Evolutionary conservation across 2,797 vertebrate species (phyloP).

Genomic region (Sebastolobus alascanus): DNA sequence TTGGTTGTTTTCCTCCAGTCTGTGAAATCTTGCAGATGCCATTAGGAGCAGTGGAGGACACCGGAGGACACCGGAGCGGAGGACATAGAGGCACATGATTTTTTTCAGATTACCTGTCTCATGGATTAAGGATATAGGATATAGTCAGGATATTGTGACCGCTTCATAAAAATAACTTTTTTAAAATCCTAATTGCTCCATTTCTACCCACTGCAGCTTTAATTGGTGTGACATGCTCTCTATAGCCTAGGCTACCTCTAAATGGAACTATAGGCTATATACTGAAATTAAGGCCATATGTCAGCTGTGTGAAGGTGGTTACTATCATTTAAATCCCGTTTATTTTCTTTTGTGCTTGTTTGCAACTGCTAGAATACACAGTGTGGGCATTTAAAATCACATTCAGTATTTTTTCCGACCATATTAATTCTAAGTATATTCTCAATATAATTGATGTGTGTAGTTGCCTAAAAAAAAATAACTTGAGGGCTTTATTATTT

Average conservation of each 20-base stretch:
- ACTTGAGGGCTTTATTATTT: not conserved
- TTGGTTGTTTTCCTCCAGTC: rapidly evolving
- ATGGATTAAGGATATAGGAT: no score
- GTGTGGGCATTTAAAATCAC: not conserved
- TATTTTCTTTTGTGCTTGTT: not conserved
- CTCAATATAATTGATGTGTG: not conserved
- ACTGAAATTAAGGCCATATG: not conserved
- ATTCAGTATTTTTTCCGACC: no score
- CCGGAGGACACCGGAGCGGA: no score
- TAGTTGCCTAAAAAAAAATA: not conserved
- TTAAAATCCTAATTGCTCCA: no score
- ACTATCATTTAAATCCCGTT: not conserved
- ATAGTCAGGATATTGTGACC: no score
- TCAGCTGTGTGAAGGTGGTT: not conserved
- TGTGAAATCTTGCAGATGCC: no score
- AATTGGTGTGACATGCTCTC: not conserved
- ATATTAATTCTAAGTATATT: not conserved
- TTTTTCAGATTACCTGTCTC: no score
- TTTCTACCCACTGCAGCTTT: no score
- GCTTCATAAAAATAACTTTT: no score
- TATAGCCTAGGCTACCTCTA: not conserved
- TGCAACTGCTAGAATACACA: not conserved
- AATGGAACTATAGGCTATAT: not conserved
- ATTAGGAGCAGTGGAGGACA: no score
- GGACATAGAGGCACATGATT: no score